These are phyloP conservation scores for Timandra comae DNA, from an alignment of 2,888 invertebrate genomes.

Conservation along the genomic window DNA sequence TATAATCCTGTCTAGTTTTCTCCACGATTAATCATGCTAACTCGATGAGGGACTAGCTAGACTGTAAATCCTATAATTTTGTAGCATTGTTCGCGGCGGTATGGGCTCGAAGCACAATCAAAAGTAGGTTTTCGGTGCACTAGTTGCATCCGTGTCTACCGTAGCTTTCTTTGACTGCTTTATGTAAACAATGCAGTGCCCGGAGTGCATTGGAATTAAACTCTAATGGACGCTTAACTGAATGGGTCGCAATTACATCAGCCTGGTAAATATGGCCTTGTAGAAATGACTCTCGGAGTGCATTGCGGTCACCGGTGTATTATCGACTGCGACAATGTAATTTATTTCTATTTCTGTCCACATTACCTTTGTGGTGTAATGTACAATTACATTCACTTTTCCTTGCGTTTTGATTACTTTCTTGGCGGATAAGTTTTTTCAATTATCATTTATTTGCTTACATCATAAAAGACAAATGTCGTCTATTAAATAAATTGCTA, in stretches of 20 bases:
- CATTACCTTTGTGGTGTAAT: conserved; percentile 47
- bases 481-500: too few relatives aligned
- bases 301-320: conserved; percentile 44
- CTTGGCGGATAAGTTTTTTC: too few relatives aligned
- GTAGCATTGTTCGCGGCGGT: conserved; percentile 56
- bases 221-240: conserved; percentile 15
- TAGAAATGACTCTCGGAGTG: conserved; percentile 22
- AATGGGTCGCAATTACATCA: conserved; percentile 15
- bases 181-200: conserved; percentile 17
- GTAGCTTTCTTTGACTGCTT: conserved; percentile 42
- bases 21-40: conserved; percentile 67
- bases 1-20: conserved; percentile 59
- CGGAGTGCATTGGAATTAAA: conserved; percentile 16
- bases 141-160: conserved; percentile 44
- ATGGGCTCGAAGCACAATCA: conserved; percentile 42
- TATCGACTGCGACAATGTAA: conserved; percentile 56
- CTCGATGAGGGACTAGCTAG: conserved; percentile 55
- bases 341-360: conserved; percentile 57
- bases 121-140: conserved; percentile 68
- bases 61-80: conserved; percentile 67
- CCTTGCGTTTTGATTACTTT: conserved; percentile 43
- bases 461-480: too few relatives aligned
- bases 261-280: conserved; percentile 20
- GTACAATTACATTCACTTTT: conserved; percentile 51
- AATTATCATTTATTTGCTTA: too few relatives aligned